Base-by-base conservation (phyloP, 2,888 invertebrate species). In the Agrochola macilenta region DNA sequence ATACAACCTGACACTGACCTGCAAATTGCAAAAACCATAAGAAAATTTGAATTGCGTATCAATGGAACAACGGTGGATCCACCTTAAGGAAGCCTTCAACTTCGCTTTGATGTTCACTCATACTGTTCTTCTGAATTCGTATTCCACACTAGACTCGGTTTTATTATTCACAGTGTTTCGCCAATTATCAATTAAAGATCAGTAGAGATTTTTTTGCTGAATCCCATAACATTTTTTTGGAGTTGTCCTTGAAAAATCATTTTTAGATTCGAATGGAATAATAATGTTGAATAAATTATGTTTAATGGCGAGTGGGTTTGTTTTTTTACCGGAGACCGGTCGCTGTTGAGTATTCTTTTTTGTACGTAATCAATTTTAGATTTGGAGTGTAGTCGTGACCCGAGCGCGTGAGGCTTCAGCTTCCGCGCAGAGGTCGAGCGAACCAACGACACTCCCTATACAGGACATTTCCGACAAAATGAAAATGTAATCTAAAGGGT, bases 341-440 rank as follows among this genome's bases (percentile, higher is more conserved):
- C 88, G 83, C 81, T 88, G 85, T 86, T 78, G 85, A 82, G 87
- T 91, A 90, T 87, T 90, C 89, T 93, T 94, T 94, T 94, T 95
- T 94, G 89, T 89, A 84, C 89, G 92, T 94, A 95, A 95, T 95
- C 94, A 95, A 95, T 95, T 94, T 95, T 94, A 93, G 92, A 95
- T 95, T 95, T 95, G 94, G 93, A 94, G 92, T 94, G 92, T 90
- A 94, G 91, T 95, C 95, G 95, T 95, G 96, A 96, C 94, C 91
- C 87, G 90, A 89, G 88, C 92, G 93, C 93, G 92, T 93, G 93
- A 93, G 91, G 87, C 90, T 91, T 83, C 87, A 92, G 94, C 94
- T 94, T 94, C 94, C 94, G 93, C 90, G 92, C 92, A 90, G 87
- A 89, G 73, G 81, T 85, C 58, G 23, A 69, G 80, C 64, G 71